These are phyloP conservation scores for Urophycis tenuis DNA, from an alignment of 2,797 vertebrate species.

Conservation along the genomic window DNA sequence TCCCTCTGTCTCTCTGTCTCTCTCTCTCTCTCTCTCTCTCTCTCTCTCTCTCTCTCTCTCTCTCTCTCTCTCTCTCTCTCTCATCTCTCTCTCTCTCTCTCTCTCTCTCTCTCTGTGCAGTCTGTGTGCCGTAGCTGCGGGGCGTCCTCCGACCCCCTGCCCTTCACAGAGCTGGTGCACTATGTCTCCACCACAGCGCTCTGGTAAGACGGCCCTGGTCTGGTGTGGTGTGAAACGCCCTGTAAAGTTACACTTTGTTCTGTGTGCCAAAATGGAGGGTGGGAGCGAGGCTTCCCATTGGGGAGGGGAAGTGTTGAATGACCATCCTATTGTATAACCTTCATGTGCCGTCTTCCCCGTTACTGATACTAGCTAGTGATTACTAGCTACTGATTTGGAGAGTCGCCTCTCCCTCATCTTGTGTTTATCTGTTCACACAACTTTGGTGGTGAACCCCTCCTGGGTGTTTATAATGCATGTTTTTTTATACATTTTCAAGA, in stretches of 20 bases:
- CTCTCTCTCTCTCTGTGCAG: conserved; percentile 55
- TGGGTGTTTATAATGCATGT: not conserved
- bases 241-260: not conserved
- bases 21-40: no score
- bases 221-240: not conserved
- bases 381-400: not conserved
- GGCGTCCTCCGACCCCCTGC: conserved; percentile 92
- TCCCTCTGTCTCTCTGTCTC: no score
- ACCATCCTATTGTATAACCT: not conserved
- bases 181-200: conserved; percentile 95
- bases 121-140: conserved; percentile 92
- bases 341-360: not conserved
- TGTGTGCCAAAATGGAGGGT: not conserved
- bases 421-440: conserved; percentile 6
- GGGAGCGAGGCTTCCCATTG: not conserved
- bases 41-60: no score
- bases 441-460: not conserved
- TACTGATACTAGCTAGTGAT: no score
- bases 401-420: not conserved
- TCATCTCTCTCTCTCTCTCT: not conserved
- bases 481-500: not conserved
- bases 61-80: not conserved
- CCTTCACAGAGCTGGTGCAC: conserved; percentile 94
- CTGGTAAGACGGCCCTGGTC: conserved; percentile 74
- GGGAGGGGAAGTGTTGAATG: not conserved